Conservation (phyloP, 1,140 invertebrate species). For the Thalassaphorura encarpata region DNA sequence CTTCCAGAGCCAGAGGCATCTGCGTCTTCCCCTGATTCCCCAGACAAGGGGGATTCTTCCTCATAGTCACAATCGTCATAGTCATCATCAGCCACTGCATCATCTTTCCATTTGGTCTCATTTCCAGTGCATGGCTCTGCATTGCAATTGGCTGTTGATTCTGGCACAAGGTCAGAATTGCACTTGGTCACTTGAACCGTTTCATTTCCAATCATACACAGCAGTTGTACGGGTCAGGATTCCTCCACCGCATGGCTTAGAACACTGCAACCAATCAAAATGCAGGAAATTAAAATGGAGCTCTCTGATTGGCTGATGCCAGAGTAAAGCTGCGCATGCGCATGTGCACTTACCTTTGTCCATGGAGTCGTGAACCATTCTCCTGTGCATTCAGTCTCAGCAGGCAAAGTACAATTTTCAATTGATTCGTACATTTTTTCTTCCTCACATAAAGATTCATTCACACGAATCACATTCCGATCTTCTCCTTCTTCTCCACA, state of each 20-base stretch:
- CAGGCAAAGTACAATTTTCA: slow-evolving; percentile 52
- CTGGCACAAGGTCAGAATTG: slow-evolving; percentile 50
- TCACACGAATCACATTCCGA: slow-evolving; percentile 54
- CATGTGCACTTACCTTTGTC: slow-evolving; percentile 50
- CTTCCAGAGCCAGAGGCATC: slow-evolving; percentile 29
- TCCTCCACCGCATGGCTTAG: slow-evolving; percentile 71
- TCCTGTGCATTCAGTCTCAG: slow-evolving; percentile 52
- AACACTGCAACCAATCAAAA: slow-evolving; percentile 47
- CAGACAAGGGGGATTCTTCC: too few relatives aligned
- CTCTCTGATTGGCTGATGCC: neutral
- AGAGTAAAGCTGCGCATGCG: neutral
- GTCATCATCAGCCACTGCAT: slow-evolving; percentile 15
- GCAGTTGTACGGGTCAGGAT: slow-evolving; percentile 55
- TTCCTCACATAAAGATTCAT: slow-evolving; percentile 59
- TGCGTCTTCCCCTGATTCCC: too few relatives aligned
- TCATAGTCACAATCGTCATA: slow-evolving; percentile 9
- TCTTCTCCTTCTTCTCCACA: slow-evolving; percentile 58
- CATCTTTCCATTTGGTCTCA: slow-evolving; percentile 35
- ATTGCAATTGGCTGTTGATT: slow-evolving; percentile 74
- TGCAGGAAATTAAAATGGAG: slow-evolving; percentile 19
- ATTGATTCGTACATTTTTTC: slow-evolving; percentile 55
- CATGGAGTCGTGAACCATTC: slow-evolving; percentile 82
- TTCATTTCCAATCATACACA: slow-evolving; percentile 65
- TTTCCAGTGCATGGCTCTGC: too few relatives aligned
- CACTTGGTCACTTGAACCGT: slow-evolving; percentile 51